These are phyloP conservation scores for Acomys russatus DNA, from an alignment of 2,797 vertebrate species.

Conservation along the genomic window DNA sequence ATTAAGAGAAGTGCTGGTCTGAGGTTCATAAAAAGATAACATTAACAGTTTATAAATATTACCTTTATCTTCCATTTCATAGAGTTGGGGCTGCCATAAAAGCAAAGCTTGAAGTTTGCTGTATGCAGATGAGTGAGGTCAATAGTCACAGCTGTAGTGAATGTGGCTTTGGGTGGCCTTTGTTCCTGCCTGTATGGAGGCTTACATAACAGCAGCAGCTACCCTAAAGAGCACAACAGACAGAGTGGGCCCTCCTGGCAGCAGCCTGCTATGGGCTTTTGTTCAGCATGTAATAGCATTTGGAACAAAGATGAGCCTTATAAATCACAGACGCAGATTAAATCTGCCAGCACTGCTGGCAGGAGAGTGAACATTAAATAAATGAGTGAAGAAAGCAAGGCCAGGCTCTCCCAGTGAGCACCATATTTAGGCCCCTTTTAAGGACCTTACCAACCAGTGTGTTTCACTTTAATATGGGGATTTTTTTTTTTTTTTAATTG, in stretches of 20 bases:
- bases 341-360: not conserved
- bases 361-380: conserved; percentile 70
- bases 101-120: not conserved
- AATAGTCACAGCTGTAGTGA: not conserved
- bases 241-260: not conserved
- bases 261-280: conserved; percentile 26
- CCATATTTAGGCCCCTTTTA: conserved; percentile 37
- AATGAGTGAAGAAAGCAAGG: conserved; percentile 38
- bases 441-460: conserved; percentile 26
- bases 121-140: not conserved
- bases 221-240: not conserved
- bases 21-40: conserved; percentile 37
- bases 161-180: not conserved
- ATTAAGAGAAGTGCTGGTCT: conserved; percentile 52
- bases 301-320: conserved; percentile 71
- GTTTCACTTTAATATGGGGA: conserved; percentile 59
- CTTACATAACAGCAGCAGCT: not conserved
- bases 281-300: conserved; percentile 30
- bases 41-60: conserved; percentile 37
- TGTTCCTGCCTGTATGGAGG: not conserved
- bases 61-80: conserved; percentile 27
- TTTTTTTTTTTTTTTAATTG: conserved; percentile 25
- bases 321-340: conserved; percentile 69
- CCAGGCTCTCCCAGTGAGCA: not conserved
- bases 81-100: not conserved